A percentile compares a stretch with the other conserved stretches of the same genome.
Evolutionary conservation across 2,888 invertebrate species (phyloP).

Genomic region (Hermodice carunculata): DNA sequence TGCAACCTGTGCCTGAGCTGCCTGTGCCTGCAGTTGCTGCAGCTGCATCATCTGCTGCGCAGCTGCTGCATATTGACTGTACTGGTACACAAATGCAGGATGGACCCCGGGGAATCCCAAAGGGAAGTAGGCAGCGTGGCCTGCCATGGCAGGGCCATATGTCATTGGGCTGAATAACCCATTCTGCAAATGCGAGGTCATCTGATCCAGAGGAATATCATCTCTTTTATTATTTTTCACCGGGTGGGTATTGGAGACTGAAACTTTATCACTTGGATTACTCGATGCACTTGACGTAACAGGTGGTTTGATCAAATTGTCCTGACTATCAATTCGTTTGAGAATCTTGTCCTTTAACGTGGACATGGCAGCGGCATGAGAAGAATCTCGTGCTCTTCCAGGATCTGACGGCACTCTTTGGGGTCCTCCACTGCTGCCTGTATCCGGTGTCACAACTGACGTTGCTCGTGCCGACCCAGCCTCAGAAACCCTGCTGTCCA

Average conservation of each 20-base stretch:
- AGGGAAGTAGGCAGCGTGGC: constrained; percentile 16
- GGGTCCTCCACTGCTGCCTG: background rate
- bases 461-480: constrained; percentile 2
- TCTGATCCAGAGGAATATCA: too few species aligned
- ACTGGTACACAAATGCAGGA: constrained; percentile 21
- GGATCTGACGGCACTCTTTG: background rate
- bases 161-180: too few species aligned
- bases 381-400: background rate
- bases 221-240: too few species aligned
- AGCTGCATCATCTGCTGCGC: constrained; percentile 12
- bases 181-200: too few species aligned
- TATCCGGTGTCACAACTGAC: constrained; percentile 5
- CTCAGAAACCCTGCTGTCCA: background rate
- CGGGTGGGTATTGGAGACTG: too few species aligned
- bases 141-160: too few species aligned
- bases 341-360: constrained; percentile 57
- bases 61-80: constrained; percentile 10
- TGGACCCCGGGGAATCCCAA: constrained; percentile 13
- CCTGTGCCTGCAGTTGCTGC: constrained; percentile 12
- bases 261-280: too few species aligned
- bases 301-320: too few species aligned
- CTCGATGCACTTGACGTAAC: too few species aligned
- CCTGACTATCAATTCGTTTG: constrained; percentile 52
- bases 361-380: constrained; percentile 48
- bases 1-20: too few species aligned